Percentiles rank a stretch among this genome's conserved stretches.
Conservation (phyloP, 64 coral and sea anemone genomes). For the Actinia equina region DNA sequence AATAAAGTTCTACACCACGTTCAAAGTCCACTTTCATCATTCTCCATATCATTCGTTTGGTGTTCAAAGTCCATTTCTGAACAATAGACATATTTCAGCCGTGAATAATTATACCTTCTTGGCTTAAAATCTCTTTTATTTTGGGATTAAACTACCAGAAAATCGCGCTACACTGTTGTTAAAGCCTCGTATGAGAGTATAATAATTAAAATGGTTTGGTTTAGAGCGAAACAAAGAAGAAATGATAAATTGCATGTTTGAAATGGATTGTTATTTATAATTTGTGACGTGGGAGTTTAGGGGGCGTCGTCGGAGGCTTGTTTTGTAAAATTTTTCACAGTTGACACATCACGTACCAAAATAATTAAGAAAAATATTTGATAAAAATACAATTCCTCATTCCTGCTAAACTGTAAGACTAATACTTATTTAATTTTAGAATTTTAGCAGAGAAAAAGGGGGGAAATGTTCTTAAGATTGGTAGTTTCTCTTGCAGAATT, state of each 20-base stretch:
- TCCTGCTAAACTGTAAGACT: background rate
- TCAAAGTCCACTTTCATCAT: background rate
- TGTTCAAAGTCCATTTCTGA: background rate
- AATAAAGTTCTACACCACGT: too few relatives aligned
- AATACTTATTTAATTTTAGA: background rate
- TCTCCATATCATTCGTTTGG: background rate
- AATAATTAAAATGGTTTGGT: background rate
- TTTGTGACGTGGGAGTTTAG: constrained; percentile 21
- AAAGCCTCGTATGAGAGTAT: background rate
- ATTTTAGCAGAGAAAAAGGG: too few relatives aligned
- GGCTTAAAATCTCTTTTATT: background rate
- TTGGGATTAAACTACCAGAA: background rate
- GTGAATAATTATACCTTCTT: background rate
- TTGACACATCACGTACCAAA: constrained; percentile 4
- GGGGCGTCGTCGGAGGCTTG: constrained; percentile 47
- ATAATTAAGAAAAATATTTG: background rate
- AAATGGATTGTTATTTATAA: background rate
- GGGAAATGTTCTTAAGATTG: too few relatives aligned
- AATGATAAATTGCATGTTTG: background rate
- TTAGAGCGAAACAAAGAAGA: background rate
- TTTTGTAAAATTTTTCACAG: too few relatives aligned
- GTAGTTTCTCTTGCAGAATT: too few relatives aligned
- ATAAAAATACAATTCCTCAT: background rate
- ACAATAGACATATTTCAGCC: background rate
- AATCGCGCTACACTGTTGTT: background rate